A percentile compares a stretch with the other conserved stretches of the same genome.
phyloP scores from a whole-genome alignment of 2,797 vertebrate species.

The Urosaurus nigricauda region DNA sequence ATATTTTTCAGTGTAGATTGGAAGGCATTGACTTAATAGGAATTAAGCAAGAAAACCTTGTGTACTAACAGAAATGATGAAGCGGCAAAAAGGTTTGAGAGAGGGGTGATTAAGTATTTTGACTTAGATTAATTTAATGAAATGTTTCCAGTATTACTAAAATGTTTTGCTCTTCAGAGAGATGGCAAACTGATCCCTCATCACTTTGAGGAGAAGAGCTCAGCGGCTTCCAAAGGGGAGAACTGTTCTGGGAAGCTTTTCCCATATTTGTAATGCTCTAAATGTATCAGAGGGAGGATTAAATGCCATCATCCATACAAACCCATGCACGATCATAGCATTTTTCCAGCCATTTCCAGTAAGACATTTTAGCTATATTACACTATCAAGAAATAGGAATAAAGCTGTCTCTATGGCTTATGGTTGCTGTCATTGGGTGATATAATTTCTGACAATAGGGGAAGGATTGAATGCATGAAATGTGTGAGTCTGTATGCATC shows the following conservation, averaged over 20 bases:
- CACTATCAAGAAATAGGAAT: background rate
- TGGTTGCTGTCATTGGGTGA: background rate
- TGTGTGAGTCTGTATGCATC: background rate
- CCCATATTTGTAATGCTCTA: background rate
- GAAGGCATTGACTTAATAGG: constrained; percentile 15
- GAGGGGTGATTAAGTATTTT: background rate
- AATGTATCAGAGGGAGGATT: background rate
- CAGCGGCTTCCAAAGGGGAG: background rate
- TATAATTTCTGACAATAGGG: background rate
- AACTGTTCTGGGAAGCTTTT: background rate
- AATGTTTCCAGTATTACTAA: background rate
- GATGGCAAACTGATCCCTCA: background rate
- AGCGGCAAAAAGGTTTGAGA: background rate
- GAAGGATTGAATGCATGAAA: background rate
- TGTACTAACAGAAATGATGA: background rate
- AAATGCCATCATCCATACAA: background rate
- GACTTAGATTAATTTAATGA: background rate
- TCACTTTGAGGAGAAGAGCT: background rate
- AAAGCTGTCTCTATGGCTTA: background rate
- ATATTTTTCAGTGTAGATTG: constrained; percentile 8
- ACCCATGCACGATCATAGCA: background rate
- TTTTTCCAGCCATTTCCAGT: background rate
- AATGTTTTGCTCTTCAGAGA: background rate
- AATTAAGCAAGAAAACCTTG: constrained; percentile 5
- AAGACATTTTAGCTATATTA: background rate